Evolutionary conservation across 1,140 invertebrate genomes (phyloP), one percentile per base, ranked within the genome.

Genomic region (Cylas formicarius): DNA sequence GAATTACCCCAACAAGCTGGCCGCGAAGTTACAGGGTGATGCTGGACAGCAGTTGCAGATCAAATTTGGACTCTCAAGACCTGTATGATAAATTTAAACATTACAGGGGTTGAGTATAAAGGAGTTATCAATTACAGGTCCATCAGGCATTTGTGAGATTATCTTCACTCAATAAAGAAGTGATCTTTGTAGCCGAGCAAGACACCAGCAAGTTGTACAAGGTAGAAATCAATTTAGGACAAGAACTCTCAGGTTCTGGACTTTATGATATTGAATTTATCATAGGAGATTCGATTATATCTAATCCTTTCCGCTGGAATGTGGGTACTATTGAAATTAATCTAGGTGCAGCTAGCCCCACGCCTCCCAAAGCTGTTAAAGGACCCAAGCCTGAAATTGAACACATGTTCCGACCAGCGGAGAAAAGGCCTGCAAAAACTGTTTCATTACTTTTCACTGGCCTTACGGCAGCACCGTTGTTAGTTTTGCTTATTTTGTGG

Each of bases 61-160:
- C 42, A 86, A 86, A 60, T 90, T 95, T 65, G 65, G 74, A 1
- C 66, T 97, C 1, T 88, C 80, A 1, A 77, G 92, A 47, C 68
- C 75, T 23, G 85, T 48, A 48, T 27, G 31, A 17, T 29, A 13
- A 16, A 5, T 13, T 6, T 9, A 8, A 11, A 38, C n/a, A 11
- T 23, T 4, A 35, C 17, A 1, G n/a, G 22, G 7, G 9, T 5
- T 20, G 7, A 16, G 11, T 20, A 35, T 8, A 35, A 20, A 5
- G 8, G n/a, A 32, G 6, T 7, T 6, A 7, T 26, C n/a, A 26
- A 26, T 48, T 48, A 23, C 26, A 48, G 46, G 46, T 91, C 20
- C 94, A 97, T 67, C 93, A 97, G 71, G 85, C 90, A 0, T 97
- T 97, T 69, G 78, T 97, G 3, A 77, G 86, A 14, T 73, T 98